phyloP scores from a whole-genome alignment of 2,113 vertebrate species.

The Trematocara zebra region DNA sequence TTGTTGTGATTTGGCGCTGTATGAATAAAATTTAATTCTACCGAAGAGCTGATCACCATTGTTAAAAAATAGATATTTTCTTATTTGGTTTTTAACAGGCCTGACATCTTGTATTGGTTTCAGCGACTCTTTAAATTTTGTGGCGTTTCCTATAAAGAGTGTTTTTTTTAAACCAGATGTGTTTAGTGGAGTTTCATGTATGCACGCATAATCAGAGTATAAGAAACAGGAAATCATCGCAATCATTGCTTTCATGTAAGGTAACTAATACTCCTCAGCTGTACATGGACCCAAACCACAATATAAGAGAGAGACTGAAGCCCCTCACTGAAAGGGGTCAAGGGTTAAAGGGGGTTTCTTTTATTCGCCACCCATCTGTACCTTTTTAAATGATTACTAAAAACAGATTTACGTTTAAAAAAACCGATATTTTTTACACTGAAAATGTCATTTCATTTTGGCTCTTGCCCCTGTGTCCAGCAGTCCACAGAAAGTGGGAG shows the following conservation, averaged over 20 bases:
- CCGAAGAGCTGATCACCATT: not conserved
- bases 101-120: fast-evolving
- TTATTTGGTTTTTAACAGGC: not conserved
- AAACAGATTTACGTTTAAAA: fast-evolving
- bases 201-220: fast-evolving
- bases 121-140: not conserved
- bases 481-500: not conserved
- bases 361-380: not conserved
- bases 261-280: not conserved
- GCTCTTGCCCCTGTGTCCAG: not conserved
- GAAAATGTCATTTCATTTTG: not conserved
- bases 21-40: not conserved
- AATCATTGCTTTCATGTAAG: not conserved
- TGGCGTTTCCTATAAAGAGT: not conserved
- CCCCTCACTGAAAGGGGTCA: fast-evolving
- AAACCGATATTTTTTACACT: fast-evolving
- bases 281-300: not conserved
- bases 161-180: not conserved
- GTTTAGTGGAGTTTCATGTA: not conserved
- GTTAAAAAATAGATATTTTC: not conserved
- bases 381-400: not conserved
- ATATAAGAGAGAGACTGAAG: not conserved
- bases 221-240: not conserved
- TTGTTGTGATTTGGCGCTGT: not conserved
- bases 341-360: not conserved